These are phyloP conservation scores for Agraylea sexmaculata DNA, from an alignment of 1,140 invertebrate species.

Conservation along the genomic window DNA sequence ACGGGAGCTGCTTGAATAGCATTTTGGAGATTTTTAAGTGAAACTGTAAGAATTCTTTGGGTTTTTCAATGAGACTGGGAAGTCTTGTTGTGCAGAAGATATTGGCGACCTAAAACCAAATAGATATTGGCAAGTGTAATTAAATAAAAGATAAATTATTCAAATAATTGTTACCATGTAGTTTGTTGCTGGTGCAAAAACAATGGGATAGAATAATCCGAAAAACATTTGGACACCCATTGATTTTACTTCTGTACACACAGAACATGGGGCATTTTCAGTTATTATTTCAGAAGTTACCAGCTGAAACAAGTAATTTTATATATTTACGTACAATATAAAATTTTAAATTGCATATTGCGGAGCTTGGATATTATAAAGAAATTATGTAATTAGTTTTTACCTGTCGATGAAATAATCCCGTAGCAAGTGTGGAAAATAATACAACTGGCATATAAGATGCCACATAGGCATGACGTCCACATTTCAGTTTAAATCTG, in stretches of 20 bases:
- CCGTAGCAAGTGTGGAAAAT: conserved; percentile 8
- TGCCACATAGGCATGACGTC: conserved; percentile 13
- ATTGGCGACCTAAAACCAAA: conserved; percentile 7
- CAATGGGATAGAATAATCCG: conserved; percentile 33
- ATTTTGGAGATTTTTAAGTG: conserved; percentile 27
- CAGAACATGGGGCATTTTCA: conserved; percentile 30
- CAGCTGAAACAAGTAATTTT: conserved; percentile 26
- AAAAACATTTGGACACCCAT: conserved; percentile 25
- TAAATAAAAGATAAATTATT: conserved; percentile 3
- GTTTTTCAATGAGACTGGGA: conserved; percentile 14
- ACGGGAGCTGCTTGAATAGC: conserved; percentile 22
- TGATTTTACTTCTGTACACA: conserved; percentile 38
- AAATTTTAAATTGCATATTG: not conserved
- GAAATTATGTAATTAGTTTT: conserved; percentile 3
- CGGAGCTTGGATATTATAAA: conserved; percentile 3
- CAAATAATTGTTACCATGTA: conserved; percentile 33
- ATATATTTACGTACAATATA: not conserved
- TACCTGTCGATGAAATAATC: conserved; percentile 21
- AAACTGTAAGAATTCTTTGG: conserved; percentile 28
- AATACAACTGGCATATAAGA: conserved; percentile 15
- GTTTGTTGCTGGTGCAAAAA: conserved; percentile 30
- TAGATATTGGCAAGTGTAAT: conserved; percentile 4
- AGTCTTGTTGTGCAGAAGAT: conserved; percentile 2
- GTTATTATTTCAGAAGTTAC: conserved; percentile 33
- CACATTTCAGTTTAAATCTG: conserved; percentile 25